Evolutionary conservation across 2,797 vertebrate genomes (phyloP), one percentile per base, ranked within the genome.

Genomic region (Nasua narica): DNA sequence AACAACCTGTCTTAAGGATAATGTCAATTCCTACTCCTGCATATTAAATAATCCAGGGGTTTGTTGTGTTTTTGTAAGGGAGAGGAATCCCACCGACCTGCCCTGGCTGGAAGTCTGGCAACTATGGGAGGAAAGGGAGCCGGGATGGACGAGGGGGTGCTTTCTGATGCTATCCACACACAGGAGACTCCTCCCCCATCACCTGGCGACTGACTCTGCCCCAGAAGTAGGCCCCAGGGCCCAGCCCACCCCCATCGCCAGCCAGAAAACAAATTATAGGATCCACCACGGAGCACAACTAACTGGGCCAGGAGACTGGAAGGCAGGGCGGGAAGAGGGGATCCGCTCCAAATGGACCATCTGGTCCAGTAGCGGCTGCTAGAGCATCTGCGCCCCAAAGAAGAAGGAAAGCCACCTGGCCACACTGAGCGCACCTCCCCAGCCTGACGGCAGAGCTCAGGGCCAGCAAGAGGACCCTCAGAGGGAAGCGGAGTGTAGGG

Each of bases 1-100:
- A 99, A 98, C 98, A 99, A 99, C 98, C 98, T 99, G 98, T 98
- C 99, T 98, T 98, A 97, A 98, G 93, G 98, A 99, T 98, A 99
- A 98, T 98, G 98, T 98, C 98, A 98, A 93, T 98, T 98, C 98
- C 97, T 96, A 97, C 97, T 95, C 96, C 96, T 97, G 98, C 98
- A 98, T 98, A 98, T 98, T 98, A 98, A 99, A 98, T 98, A 97
- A 98, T 97, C 93, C 96, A 97, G 97, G 67, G 93, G 97, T 95
- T 98, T 98, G 97, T 97, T 97, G 93, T 97, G 58, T 84, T 94
- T 93, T 91, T 95, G 46, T 89, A 76, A 94, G 35, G 69, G 69
- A 95, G 29, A 77, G 35, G 74, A 97, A 95, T 98, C 94, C 96
- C 95, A 96, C 88, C 77, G 40, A 96, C 94, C 96, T 93, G 62